phyloP scores from a whole-genome alignment of 64 coral and sea anemone species.

The Cladopsammia gracilis region DNA sequence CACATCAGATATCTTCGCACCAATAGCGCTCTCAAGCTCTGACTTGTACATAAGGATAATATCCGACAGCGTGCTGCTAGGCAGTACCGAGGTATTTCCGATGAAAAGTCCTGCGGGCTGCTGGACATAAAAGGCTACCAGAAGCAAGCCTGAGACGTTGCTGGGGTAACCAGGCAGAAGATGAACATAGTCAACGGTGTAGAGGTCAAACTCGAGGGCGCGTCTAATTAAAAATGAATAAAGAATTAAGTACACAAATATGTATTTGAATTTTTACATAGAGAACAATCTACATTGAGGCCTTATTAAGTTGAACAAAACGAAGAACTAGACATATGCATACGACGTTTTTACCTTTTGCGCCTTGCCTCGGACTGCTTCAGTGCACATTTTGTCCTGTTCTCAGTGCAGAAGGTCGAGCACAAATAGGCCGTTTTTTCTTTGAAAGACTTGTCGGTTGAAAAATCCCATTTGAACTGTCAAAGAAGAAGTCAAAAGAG shows the following conservation, averaged over 20 bases:
- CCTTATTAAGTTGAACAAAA: no score
- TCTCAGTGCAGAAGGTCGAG: no score
- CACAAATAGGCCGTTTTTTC: no score
- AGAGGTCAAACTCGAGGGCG: background rate
- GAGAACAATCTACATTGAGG: no score
- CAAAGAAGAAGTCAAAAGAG: no score
- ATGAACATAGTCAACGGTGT: slow-evolving; percentile 17
- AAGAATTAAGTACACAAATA: background rate
- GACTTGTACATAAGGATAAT: background rate
- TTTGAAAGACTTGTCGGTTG: no score
- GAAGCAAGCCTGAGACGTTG: background rate
- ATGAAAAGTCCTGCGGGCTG: background rate
- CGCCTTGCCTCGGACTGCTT: no score
- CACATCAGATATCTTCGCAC: background rate
- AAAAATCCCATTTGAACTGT: no score
- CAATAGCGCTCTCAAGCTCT: background rate
- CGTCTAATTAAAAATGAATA: background rate
- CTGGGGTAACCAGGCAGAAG: slow-evolving; percentile 33
- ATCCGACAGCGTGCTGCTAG: background rate
- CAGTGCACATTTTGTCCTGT: no score
- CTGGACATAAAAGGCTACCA: slow-evolving; percentile 5
- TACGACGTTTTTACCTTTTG: no score
- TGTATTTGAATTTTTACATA: no score
- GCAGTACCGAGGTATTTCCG: background rate
- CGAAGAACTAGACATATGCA: no score